A percentile compares a stretch with the other conserved stretches of the same genome.
phyloP scores from a whole-genome alignment of 2,797 vertebrate species.

The Falco cherrug region DNA sequence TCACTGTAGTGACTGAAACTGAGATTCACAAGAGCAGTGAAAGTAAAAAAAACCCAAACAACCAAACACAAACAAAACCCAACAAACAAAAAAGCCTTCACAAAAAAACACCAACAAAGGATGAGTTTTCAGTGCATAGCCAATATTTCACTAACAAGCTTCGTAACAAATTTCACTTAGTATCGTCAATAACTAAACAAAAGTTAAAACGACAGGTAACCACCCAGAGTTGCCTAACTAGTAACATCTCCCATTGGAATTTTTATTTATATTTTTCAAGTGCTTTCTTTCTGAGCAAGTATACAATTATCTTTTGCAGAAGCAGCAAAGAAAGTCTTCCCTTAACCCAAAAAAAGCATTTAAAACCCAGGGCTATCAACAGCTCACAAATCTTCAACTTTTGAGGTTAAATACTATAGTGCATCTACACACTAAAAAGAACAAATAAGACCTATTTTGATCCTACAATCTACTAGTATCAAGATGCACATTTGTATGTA shows the following conservation, averaged over 20 bases:
- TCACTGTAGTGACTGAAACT: background rate
- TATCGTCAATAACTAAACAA: background rate
- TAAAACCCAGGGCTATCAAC: background rate
- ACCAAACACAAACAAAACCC: background rate
- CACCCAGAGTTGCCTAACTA: background rate
- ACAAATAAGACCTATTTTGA: background rate
- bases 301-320: background rate
- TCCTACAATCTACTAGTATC: background rate
- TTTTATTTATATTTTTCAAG: background rate
- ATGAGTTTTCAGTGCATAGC: background rate
- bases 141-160: background rate
- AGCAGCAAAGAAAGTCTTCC: background rate
- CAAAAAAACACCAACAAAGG: background rate
- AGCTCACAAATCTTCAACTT: background rate
- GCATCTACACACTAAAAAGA: background rate
- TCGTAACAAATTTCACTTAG: background rate
- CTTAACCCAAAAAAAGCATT: background rate
- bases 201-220: background rate
- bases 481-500: rapidly evolving
- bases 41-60: background rate
- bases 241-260: background rate
- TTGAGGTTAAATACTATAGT: background rate
- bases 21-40: background rate
- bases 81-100: no score
- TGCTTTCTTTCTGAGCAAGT: background rate